Evolutionary conservation across 2,797 vertebrate genomes (phyloP).

Genomic region (Notoglanidium macrostoma): DNA sequence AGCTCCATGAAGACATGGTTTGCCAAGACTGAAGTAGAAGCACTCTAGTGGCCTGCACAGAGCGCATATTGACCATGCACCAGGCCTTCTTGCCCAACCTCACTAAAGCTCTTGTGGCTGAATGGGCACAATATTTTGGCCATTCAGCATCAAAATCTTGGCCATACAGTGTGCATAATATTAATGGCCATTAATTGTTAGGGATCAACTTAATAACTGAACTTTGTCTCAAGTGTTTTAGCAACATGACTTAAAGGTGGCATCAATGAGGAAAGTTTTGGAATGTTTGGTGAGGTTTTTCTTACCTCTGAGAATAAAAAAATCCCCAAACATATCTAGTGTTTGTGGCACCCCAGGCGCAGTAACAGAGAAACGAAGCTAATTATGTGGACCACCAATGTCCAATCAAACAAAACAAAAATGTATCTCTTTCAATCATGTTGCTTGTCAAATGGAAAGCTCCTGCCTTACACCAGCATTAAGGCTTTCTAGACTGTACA

Average conservation of each 20-base stretch:
- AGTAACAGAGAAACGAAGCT: not conserved
- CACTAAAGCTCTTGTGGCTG: not conserved
- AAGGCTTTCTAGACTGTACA: not conserved
- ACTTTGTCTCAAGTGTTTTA: not conserved
- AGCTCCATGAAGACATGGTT: not conserved
- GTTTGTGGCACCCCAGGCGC: not conserved
- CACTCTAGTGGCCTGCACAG: not conserved
- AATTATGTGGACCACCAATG: not conserved
- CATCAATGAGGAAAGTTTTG: not conserved
- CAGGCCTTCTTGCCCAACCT: not conserved
- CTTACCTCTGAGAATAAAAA: not conserved
- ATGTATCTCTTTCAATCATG: not conserved
- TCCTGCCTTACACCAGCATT: not conserved
- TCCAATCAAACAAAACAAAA: not conserved
- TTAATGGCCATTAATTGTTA: not conserved
- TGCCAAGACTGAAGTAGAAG: not conserved
- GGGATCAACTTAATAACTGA: not conserved
- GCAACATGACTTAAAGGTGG: not conserved
- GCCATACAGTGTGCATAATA: not conserved
- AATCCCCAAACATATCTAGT: too few species aligned
- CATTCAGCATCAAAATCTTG: too few species aligned
- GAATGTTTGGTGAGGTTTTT: not conserved
- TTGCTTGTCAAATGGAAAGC: not conserved
- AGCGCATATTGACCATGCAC: not conserved
- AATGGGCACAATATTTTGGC: too few species aligned